Evolutionary conservation across 2,797 vertebrate genomes (phyloP).

Genomic region (Rhinella marina): DNA sequence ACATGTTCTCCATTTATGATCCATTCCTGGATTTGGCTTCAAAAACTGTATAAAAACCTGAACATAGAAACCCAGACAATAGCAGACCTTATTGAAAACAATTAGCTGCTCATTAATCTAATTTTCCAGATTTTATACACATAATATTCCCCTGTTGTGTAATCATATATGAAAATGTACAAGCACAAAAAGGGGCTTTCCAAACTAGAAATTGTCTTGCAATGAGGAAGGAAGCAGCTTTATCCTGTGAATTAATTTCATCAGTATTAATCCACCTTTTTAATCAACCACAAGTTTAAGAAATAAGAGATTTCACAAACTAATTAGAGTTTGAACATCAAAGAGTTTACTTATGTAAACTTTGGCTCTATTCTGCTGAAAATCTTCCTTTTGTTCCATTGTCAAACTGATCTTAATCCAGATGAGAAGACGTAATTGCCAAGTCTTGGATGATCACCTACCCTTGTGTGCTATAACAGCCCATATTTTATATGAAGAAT

Average conservation of each 20-base stretch:
- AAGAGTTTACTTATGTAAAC: conserved; percentile 4
- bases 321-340: not conserved
- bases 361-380: not conserved
- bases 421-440: not conserved
- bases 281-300: not conserved
- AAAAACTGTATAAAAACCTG: no score
- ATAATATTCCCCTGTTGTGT: no score
- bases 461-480: conserved; percentile 1
- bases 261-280: not conserved
- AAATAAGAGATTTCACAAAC: not conserved
- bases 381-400: conserved; percentile 31
- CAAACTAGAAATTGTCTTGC: not conserved
- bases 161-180: not conserved
- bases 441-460: conserved; percentile 5
- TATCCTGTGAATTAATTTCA: not conserved
- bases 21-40: no score
- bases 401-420: conserved; percentile 27
- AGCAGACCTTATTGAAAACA: no score
- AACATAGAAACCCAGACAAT: no score
- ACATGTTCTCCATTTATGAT: no score
- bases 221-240: not conserved
- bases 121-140: no score
- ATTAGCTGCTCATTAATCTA: no score
- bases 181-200: not conserved
- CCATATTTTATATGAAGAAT: not conserved